Evolutionary conservation across 2,113 vertebrate genomes (phyloP), one percentile per base, ranked within the genome.

Genomic region (Chaenogobius annularis): DNA sequence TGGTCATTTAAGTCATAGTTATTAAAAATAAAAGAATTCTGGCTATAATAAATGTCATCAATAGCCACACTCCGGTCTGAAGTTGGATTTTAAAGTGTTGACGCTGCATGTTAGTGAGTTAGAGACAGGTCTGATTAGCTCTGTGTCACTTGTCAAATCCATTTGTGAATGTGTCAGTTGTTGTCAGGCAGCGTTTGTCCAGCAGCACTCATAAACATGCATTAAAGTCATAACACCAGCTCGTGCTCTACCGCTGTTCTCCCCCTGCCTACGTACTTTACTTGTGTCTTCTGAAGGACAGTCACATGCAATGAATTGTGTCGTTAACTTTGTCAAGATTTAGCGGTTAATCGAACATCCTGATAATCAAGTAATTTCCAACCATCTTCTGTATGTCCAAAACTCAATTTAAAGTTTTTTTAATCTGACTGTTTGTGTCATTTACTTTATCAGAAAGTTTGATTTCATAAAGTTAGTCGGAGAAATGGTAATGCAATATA

Each of bases 81-180:
- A 15, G 26, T 17, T 20, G 17, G 40, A 35, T 40, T 14, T 10
- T 1, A 63, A 63, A 40, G 61, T 67, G 40, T 63, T n/a, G 35
- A 55, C 35, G 68, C 40, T 26, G 23, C 48, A 10, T 56, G 52
- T 62, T 46, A 26, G 43, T 26, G n/a, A 1, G 44, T 69, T 52
- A 17, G 68, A 73, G 70, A 75, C 66, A 68, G 66, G 50, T n/a
- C 74, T 66, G 61, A 69, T 72, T 52, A 44, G 48, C 64, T 79
- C 31, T 69, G 78, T 59, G 84, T 84, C 66, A 77, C 76, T 80
- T 87, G 79, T 83, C 86, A 76, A n/a, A 47, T 73, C n/a, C 13
- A 77, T 83, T 78, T 77, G 70, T 17, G 59, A 35, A 63, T 9
- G 46, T 75, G 73, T 70, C 77, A 69, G 52, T 77, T 78, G 76